These are phyloP conservation scores for Campaea margaritaria DNA, from an alignment of 2,888 invertebrate genomes.

Conservation along the genomic window DNA sequence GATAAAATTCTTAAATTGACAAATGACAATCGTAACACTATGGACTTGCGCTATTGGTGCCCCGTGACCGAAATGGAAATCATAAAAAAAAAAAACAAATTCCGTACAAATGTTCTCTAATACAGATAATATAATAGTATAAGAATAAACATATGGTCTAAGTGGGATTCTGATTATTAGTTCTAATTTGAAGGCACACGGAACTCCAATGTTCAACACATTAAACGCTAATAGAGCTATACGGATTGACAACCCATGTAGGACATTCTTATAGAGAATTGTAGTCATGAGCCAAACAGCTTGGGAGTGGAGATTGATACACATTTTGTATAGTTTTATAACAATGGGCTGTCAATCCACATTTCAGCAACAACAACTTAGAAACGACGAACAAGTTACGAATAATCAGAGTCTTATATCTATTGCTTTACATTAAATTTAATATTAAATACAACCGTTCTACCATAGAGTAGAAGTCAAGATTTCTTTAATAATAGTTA, in stretches of 20 bases:
- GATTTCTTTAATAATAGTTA: slow-evolving; percentile 62
- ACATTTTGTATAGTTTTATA: not conserved
- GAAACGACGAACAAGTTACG: slow-evolving; percentile 22
- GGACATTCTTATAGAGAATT: no score
- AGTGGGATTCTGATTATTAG: not conserved
- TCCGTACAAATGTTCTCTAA: no score
- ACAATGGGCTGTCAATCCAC: slow-evolving; percentile 10
- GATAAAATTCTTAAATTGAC: slow-evolving; percentile 28
- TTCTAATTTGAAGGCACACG: slow-evolving; percentile 8
- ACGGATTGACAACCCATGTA: slow-evolving; percentile 20
- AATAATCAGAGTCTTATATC: slow-evolving; percentile 50
- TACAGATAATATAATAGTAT: no score
- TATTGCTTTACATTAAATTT: slow-evolving; percentile 62
- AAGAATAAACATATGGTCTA: no score
- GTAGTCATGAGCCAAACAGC: no score
- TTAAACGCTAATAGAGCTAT: slow-evolving; percentile 10
- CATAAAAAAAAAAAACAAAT: no score
- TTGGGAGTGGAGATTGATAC: no score
- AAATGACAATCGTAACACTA: slow-evolving; percentile 18
- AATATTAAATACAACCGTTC: slow-evolving; percentile 69
- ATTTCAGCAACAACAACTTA: slow-evolving; percentile 16
- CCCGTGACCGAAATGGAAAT: slow-evolving; percentile 7
- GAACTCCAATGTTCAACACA: slow-evolving; percentile 18
- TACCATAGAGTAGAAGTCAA: slow-evolving; percentile 58
- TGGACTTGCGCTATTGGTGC: slow-evolving; percentile 21